Conservation (phyloP, 2,888 invertebrate species). For the Labia minor region DNA sequence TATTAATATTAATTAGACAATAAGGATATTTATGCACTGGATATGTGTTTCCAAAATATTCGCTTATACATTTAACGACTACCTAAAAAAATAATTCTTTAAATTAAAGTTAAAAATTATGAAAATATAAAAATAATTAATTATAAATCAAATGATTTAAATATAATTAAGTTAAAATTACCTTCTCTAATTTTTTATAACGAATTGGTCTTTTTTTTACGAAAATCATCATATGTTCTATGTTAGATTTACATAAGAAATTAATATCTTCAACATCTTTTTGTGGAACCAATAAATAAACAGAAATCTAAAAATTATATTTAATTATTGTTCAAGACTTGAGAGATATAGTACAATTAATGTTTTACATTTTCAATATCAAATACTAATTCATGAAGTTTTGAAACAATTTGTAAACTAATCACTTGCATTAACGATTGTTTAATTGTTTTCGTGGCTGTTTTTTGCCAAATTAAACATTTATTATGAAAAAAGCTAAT, state of each 20-base stretch:
- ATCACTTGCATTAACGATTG: constrained; percentile 35
- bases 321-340: no score
- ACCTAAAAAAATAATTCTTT: constrained; percentile 39
- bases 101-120: no score
- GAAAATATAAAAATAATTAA: constrained; percentile 20
- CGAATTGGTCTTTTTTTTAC: constrained; percentile 45
- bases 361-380: constrained; percentile 29
- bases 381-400: constrained; percentile 31
- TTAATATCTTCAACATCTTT: constrained; percentile 30
- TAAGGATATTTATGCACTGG: constrained; percentile 37
- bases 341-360: no score
- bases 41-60: constrained; percentile 34
- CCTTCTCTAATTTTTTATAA: constrained; percentile 45
- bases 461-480: constrained; percentile 40
- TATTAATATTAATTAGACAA: constrained; percentile 37
- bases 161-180: constrained; percentile 29
- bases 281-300: constrained; percentile 34
- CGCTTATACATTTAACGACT: constrained; percentile 36
- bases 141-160: background rate
- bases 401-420: constrained; percentile 28
- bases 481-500: constrained; percentile 40
- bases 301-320: constrained; percentile 27
- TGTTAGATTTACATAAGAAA: constrained; percentile 24
- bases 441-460: constrained; percentile 32
- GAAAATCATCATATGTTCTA: constrained; percentile 37